These are phyloP conservation scores for Microcebus griseorufus DNA, from an alignment of 2,113 vertebrate genomes.

Conservation along the genomic window DNA sequence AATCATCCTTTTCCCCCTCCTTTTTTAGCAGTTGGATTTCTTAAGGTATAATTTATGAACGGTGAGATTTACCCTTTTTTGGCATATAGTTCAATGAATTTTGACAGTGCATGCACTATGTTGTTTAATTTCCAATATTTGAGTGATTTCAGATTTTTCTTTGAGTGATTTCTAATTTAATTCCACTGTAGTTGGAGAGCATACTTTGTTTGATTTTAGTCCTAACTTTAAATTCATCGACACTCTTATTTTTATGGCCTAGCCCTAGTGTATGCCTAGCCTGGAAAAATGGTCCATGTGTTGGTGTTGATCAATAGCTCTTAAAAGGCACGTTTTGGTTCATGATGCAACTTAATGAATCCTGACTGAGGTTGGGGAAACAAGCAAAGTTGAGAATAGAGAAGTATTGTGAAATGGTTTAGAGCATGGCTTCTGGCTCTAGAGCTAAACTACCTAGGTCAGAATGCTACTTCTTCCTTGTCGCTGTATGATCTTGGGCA, in stretches of 20 bases:
- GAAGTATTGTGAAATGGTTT: background rate
- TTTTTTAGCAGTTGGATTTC: background rate
- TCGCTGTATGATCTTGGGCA: background rate
- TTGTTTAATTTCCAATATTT: background rate
- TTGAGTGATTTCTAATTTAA: background rate
- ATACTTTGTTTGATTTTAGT: background rate
- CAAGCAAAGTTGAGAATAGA: background rate
- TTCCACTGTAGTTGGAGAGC: background rate
- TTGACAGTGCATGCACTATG: background rate
- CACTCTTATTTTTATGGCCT: background rate
- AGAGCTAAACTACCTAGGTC: background rate
- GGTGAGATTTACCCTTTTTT: conserved; percentile 12
- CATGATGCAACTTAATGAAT: background rate
- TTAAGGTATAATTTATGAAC: background rate
- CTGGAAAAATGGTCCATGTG: background rate
- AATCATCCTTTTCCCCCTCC: background rate
- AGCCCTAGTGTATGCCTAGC: background rate
- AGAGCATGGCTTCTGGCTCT: background rate
- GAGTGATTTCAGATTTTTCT: background rate
- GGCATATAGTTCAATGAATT: background rate
- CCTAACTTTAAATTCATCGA: background rate
- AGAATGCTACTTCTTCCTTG: background rate
- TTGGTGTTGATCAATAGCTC: background rate
- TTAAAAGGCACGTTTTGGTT: background rate
- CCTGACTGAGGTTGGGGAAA: background rate